These are phyloP conservation scores for Drosophila greeni DNA, from an alignment of 2,888 invertebrate species.

Conservation along the genomic window DNA sequence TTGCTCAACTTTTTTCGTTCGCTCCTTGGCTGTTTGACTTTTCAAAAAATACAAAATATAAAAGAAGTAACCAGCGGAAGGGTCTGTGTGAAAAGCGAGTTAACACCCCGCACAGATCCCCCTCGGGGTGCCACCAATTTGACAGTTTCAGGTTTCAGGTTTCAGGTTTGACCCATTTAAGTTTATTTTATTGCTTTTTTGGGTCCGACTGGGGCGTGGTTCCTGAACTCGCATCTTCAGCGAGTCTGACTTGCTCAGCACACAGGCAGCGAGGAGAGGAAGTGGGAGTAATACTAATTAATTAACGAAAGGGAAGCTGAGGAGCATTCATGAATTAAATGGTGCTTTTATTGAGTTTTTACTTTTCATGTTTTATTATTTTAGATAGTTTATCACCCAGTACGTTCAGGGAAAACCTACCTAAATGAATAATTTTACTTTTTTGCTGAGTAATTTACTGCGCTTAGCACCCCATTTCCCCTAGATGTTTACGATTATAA, in stretches of 20 bases:
- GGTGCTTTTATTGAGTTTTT: background rate
- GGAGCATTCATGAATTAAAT: background rate
- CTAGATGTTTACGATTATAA: background rate
- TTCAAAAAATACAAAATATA: conserved; percentile 24
- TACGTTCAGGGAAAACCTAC: background rate
- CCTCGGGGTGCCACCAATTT: conserved; percentile 25
- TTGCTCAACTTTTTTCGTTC: conserved; percentile 61
- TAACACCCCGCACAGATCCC: background rate
- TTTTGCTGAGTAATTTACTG: background rate
- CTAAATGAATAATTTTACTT: background rate
- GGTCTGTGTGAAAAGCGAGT: conserved; percentile 17
- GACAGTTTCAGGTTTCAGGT: conserved; percentile 42
- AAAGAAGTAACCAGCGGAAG: conserved; percentile 23
- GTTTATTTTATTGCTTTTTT: conserved; percentile 15
- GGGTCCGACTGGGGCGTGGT: conserved; percentile 27
- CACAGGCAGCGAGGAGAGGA: background rate
- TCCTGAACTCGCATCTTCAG: conserved; percentile 20
- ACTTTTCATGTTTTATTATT: background rate
- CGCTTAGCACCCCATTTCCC: background rate
- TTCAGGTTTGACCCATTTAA: conserved; percentile 38
- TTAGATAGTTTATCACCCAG: background rate
- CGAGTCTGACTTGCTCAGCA: conserved; percentile 5
- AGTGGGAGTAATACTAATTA: conserved; percentile 2
- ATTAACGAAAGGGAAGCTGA: background rate
- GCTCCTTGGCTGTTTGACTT: conserved; percentile 56